phyloP scores from a whole-genome alignment of 1,140 invertebrate genomes.

The Arctopsyche grandis region DNA sequence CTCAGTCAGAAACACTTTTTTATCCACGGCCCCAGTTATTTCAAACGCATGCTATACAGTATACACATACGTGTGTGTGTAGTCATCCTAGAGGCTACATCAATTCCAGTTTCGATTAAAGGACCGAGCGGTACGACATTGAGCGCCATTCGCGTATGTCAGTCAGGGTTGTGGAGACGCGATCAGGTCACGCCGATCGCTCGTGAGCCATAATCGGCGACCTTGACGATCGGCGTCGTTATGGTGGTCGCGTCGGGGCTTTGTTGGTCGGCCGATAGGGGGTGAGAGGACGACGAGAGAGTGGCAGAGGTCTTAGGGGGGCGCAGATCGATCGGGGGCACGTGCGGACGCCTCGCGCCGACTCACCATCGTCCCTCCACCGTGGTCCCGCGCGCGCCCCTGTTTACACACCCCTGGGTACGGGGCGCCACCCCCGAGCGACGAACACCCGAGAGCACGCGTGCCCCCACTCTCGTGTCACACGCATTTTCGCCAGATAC shows the following conservation, averaged over 20 bases:
- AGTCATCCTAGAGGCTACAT: no score
- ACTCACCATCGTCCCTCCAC: conserved; percentile 19
- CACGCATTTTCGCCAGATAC: no score
- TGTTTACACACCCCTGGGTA: not conserved
- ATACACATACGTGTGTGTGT: no score
- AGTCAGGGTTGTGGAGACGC: no score
- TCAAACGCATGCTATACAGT: no score
- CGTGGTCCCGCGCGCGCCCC: conserved; percentile 45
- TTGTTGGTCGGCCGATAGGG: conserved; percentile 39
- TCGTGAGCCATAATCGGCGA: not conserved
- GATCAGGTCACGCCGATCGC: no score
- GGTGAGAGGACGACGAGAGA: conserved; percentile 12
- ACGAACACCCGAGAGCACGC: conserved; percentile 8
- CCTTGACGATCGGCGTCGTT: not conserved
- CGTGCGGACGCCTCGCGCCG: conserved; percentile 45
- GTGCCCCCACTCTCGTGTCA: conserved; percentile 34
- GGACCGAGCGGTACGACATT: no score
- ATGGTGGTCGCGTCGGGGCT: not conserved
- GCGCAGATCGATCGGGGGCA: conserved; percentile 55
- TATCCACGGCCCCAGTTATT: no score
- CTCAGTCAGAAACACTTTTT: no score
- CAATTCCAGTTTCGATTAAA: no score
- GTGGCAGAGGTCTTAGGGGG: conserved; percentile 39
- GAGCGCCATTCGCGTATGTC: no score
- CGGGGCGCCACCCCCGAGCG: conserved; percentile 22